Evolutionary conservation across 2,797 vertebrate genomes (phyloP).

Genomic region (Tenualosa ilisha): DNA sequence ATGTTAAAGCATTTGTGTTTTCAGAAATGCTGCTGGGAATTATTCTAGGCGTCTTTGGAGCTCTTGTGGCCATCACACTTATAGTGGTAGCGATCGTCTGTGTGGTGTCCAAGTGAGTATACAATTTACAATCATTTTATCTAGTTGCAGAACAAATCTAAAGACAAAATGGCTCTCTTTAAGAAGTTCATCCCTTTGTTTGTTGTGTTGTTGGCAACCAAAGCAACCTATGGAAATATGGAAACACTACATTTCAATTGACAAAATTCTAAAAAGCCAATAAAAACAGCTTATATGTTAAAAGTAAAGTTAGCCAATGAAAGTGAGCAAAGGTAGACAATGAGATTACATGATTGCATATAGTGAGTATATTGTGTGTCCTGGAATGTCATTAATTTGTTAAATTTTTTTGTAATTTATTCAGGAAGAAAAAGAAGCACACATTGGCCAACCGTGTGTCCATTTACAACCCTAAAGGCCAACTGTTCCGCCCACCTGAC

Average conservation of each 20-base stretch:
- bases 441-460: conserved; percentile 64
- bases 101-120: conserved; percentile 77
- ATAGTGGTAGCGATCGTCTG: conserved; percentile 71
- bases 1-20: conserved; percentile 23
- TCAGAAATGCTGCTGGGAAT: conserved; percentile 75
- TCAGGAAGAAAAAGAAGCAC: conserved; percentile 75
- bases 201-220: no score
- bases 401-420: conserved; percentile 20
- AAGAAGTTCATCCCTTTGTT: no score
- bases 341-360: no score
- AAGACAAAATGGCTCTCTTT: no score
- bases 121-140: background rate
- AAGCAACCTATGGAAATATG: no score
- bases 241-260: no score
- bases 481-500: conserved; percentile 74
- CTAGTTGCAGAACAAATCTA: background rate
- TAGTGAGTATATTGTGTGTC: no score
- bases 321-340: no score
- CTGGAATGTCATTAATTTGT: background rate
- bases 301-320: no score
- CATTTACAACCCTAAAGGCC: conserved; percentile 81
- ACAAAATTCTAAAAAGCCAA: no score
- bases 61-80: conserved; percentile 60
- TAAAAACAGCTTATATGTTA: no score
- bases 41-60: conserved; percentile 72